phyloP scores from a whole-genome alignment of 2,888 invertebrate species.

The Tipula lateralis region DNA sequence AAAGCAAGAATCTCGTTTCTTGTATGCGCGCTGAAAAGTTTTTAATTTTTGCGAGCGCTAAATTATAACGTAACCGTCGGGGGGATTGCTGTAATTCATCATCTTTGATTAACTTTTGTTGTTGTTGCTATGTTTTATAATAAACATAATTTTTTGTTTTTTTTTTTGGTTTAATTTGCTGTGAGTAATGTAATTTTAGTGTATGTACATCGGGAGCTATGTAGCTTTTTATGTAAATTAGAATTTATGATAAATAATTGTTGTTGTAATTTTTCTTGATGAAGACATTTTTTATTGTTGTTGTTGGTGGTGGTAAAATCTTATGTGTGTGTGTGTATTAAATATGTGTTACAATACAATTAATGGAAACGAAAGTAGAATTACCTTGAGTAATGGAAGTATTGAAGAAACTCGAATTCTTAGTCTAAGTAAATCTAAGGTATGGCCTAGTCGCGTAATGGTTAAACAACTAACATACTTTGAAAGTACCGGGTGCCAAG shows the following conservation, averaged over 20 bases:
- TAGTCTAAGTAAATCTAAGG: too few species aligned
- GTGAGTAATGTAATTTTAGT: conserved; percentile 1
- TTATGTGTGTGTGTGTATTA: too few species aligned
- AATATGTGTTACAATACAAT: too few species aligned
- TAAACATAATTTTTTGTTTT: too few species aligned
- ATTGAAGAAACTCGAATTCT: too few species aligned
- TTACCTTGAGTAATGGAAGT: too few species aligned
- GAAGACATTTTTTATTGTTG: neutral
- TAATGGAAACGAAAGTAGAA: too few species aligned
- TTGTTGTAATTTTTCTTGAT: neutral
- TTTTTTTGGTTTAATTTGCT: neutral
- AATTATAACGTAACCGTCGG: neutral
- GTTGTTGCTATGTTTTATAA: neutral
- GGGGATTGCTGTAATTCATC: conserved; percentile 24
- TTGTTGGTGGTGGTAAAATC: neutral
- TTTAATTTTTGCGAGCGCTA: conserved; percentile 15
- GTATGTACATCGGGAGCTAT: neutral
- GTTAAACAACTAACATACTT: too few species aligned
- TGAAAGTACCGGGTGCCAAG: too few species aligned
- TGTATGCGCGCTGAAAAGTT: neutral
- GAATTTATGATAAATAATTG: neutral
- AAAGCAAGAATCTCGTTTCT: neutral
- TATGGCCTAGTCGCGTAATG: too few species aligned
- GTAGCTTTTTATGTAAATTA: neutral
- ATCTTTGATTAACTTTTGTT: conserved; percentile 7